Base-by-base conservation (phyloP, 2,113 vertebrate species). In the Puntigrus tetrazona region DNA sequence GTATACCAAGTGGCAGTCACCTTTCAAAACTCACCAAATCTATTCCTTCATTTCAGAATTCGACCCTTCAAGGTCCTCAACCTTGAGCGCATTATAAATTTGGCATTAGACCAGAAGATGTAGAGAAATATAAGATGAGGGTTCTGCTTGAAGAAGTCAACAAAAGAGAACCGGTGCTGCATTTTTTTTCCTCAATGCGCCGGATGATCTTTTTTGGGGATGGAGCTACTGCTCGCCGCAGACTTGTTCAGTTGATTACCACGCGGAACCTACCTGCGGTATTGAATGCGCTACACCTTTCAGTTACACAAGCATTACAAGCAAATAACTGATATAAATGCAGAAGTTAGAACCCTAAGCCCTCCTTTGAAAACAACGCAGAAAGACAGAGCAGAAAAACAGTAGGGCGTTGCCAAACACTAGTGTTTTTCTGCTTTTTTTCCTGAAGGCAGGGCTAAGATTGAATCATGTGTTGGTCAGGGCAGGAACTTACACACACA, bases 41-140 rank as follows among this genome's bases (percentile, higher is more conserved):
- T 76, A 75, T 86, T 83, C 75, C 63, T 70, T 78, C 50, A 31
- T 84, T 91, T 89, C 63, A 82, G 59, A 89, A 91, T 90, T 91
- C 84, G 86, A 91, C 89, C 87, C 82, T 85, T 92, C 85, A 91
- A 88, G 89, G 91, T 91, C 57, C 88, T 78, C 55, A 88, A 81
- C 82, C 61, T 89, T 38, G 75, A 65, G 81, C n/a, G 87, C 90
- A 89, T 88, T 87, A 63, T 70, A 88, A 41, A 63, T 92, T 87
- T 88, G 73, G 89, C 47, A 90, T 89, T 87, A 88, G 43, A 59
- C 47, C 50, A 47, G 67, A 7, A 47, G 57, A 86, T 90, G 73
- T 86, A 72, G 63, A 86, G n/a, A 65, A 87, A 84, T 86, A 81
- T 86, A 2, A 61, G 84, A 75, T n/a, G 63, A 14, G n/a, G 38